phyloP scores from a whole-genome alignment of 1,140 invertebrate species.

The Drosophila mojavensis region DNA sequence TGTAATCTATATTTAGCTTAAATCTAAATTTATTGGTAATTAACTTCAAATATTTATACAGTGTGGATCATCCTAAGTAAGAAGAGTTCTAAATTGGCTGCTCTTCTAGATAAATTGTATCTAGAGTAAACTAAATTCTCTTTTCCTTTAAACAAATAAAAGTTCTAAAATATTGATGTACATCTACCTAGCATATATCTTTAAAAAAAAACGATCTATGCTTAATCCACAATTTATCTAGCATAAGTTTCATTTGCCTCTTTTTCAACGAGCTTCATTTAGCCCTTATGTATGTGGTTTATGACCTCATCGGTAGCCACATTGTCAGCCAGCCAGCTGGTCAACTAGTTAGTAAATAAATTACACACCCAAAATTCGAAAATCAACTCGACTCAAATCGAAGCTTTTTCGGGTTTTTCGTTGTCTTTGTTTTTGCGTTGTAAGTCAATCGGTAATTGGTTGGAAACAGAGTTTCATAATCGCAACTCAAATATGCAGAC shows the following conservation, averaged over 20 bases:
- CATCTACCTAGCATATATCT: too few relatives aligned
- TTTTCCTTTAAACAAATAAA: too few relatives aligned
- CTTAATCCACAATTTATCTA: background rate
- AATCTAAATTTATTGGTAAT: too few relatives aligned
- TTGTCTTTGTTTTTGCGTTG: constrained; percentile 28
- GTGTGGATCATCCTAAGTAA: too few relatives aligned
- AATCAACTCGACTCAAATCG: background rate
- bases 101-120: too few relatives aligned
- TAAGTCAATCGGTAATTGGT: constrained; percentile 76
- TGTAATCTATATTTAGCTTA: too few relatives aligned
- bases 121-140: too few relatives aligned
- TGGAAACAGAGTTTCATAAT: constrained; percentile 56
- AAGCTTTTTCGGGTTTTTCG: background rate
- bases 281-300: constrained; percentile 38
- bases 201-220: too few relatives aligned
- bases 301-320: constrained; percentile 65
- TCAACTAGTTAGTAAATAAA: constrained; percentile 40
- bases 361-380: constrained; percentile 33
- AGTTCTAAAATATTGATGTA: too few relatives aligned
- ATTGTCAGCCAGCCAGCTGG: constrained; percentile 2
- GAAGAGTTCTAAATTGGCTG: too few relatives aligned
- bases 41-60: too few relatives aligned
- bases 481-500: constrained; percentile 28
- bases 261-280: background rate
- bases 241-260: background rate